Conservation (phyloP, 2,113 vertebrate species). For the Dicrurus megarhynchus region DNA sequence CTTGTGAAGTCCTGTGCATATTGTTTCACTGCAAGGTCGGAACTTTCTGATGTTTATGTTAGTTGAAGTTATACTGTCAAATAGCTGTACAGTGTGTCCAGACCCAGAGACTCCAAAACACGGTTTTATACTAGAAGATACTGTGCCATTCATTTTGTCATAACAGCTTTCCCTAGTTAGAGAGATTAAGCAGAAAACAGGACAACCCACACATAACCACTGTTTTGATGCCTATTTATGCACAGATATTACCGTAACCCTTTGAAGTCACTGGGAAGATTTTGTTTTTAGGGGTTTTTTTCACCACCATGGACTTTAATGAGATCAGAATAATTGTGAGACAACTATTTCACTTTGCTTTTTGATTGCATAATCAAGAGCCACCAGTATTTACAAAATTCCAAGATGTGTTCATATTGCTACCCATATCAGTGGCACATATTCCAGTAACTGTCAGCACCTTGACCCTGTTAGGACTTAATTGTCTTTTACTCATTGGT, state of each 20-base stretch:
- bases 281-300: neutral
- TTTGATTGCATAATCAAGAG: neutral
- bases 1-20: slow-evolving; percentile 71
- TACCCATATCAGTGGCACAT: neutral
- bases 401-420: neutral
- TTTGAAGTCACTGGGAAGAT: neutral
- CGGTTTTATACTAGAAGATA: slow-evolving; percentile 15
- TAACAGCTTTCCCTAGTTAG: neutral
- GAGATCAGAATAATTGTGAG: neutral
- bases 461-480: neutral
- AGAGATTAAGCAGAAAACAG: neutral
- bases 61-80: slow-evolving; percentile 53
- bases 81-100: slow-evolving; percentile 53
- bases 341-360: neutral
- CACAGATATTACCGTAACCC: neutral
- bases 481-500: neutral
- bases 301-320: neutral
- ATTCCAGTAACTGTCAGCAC: neutral
- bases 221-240: neutral
- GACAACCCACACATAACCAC: neutral
- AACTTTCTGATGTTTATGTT: slow-evolving; percentile 51
- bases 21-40: slow-evolving; percentile 31
- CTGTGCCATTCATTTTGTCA: neutral
- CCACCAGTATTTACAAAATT: neutral
- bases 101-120: slow-evolving; percentile 62